A percentile compares a stretch with the other conserved stretches of the same genome.
phyloP scores from a whole-genome alignment of 2,113 vertebrate species.

The Sarotherodon lohbergeri region DNA sequence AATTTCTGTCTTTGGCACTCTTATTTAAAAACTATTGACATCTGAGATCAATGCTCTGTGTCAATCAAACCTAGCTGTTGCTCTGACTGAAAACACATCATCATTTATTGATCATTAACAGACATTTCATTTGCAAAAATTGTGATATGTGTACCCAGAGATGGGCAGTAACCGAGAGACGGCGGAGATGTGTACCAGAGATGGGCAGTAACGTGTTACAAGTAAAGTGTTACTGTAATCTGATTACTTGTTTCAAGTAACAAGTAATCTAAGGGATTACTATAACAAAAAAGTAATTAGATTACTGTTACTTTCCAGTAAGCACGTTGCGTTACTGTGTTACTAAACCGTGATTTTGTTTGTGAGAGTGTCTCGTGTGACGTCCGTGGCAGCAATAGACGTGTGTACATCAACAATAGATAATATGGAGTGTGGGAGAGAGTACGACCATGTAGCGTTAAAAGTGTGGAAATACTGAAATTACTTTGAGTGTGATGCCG shows the following conservation, averaged over 20 bases:
- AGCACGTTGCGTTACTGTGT: neutral
- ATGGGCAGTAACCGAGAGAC: neutral
- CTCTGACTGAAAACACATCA: neutral
- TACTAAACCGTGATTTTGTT: neutral
- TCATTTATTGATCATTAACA: neutral
- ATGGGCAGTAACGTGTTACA: neutral
- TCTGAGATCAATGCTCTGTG: neutral
- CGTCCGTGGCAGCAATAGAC: neutral
- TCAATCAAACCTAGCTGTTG: neutral
- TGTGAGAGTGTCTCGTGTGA: neutral
- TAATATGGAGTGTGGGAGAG: neutral
- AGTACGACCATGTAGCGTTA: neutral
- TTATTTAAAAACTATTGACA: neutral
- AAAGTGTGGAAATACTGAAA: neutral
- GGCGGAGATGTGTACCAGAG: accelerated
- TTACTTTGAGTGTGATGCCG: neutral
- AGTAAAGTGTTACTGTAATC: neutral
- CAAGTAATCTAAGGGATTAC: neutral
- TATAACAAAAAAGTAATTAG: neutral
- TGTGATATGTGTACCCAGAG: neutral
- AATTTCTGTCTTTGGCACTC: neutral
- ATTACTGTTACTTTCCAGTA: neutral
- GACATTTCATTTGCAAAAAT: neutral
- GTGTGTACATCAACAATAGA: neutral
- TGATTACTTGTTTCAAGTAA: neutral